A percentile compares a stretch with the other conserved stretches of the same genome.
phyloP scores from a whole-genome alignment of 2,888 invertebrate genomes.

The Gisinianus flammeolus region DNA sequence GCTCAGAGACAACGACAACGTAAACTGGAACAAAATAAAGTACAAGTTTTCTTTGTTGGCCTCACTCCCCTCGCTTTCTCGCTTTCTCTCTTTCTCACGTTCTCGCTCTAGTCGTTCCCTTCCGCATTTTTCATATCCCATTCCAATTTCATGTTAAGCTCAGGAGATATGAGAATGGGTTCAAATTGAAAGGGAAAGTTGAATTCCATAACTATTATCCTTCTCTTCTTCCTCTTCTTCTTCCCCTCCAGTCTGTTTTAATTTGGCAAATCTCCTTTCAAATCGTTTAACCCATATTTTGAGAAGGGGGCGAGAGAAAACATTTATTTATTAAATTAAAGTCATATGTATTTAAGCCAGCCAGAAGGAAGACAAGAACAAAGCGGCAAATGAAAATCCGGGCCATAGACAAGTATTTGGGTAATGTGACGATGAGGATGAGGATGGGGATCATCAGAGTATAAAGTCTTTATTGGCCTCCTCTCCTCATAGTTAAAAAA shows the following conservation, averaged over 20 bases:
- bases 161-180: background rate
- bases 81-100: background rate
- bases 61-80: background rate
- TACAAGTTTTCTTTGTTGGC: background rate
- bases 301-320: background rate
- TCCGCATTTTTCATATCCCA: constrained; percentile 8
- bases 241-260: no score
- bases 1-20: background rate
- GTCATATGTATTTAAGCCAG: no score
- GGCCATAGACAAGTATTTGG: no score
- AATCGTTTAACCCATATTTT: constrained; percentile 14
- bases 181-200: background rate
- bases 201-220: background rate
- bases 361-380: no score
- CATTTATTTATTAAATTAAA: background rate
- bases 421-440: no score
- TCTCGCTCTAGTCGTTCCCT: no score
- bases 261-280: no score
- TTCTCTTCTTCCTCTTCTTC: background rate
- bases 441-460: no score
- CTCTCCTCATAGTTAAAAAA: no score
- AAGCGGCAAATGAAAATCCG: no score
- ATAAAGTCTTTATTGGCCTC: no score
- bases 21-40: background rate
- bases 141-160: no score